Base-by-base conservation (phyloP, 64 coral and sea anemone species). In the Stylophora pistillata region DNA sequence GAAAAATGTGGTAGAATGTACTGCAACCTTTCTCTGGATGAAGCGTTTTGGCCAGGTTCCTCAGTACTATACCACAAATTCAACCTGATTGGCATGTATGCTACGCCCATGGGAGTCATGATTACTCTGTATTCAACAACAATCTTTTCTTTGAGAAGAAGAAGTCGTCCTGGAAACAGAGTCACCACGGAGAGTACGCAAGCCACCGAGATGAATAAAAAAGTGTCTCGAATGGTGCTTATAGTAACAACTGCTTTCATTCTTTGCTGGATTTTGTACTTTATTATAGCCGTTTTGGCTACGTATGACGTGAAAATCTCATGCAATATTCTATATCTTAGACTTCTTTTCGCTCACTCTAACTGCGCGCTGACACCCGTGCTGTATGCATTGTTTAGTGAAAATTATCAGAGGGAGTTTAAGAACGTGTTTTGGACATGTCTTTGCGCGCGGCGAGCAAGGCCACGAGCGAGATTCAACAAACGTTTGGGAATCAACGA, bases 251-350 rank as follows among this genome's bases (percentile, higher is more conserved):
- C 86, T 55, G 78, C 88, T 23, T 93, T 93, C 69, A 56, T 93
- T 21, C n/a, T 93, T 1, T 93, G 91, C 47, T 89, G 91, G 91
- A 14, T 93, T 56, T 34, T 93, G 9, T 93, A 93, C 29, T 93
- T 89, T 55, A 89, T 93, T 20, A 47, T 65, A 17, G 69, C 88
- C 9, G 91, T 93, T 64, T 53, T 93, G 15, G 72, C 84, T 13
- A 79, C 91, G 1, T 89, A 93, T 66, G 2, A 34, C 1, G 57
- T 93, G 33, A 1, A 5, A 25, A 33, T 93, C 28, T 77, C 78
- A 0, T 93, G 91, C 27, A 81, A 93, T 11, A 27, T 93, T 33
- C 78, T 68, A 13, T 93, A 88, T 56, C 5, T 89, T 20, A 69
- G 86, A 47, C 78, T 93, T 15, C 73, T 93, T 64, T 77, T 93